Conservation (phyloP, 2,888 invertebrate genomes). For the Lycocerus yunnanus region DNA sequence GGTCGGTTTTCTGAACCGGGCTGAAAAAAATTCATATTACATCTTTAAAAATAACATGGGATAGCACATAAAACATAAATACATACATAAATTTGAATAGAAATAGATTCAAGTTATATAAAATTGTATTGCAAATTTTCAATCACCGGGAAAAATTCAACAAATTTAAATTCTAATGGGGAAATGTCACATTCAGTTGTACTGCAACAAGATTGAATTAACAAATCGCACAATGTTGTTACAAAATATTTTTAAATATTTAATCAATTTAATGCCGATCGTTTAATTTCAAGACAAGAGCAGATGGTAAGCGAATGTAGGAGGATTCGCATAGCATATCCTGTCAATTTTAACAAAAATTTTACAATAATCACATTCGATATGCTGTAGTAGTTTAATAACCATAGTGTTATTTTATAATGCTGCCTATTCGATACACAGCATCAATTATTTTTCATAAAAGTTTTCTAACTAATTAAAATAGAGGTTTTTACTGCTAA, state of each 20-base stretch:
- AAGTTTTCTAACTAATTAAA: not conserved
- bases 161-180: constrained; percentile 5
- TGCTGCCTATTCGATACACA: not conserved
- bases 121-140: not conserved
- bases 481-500: not conserved
- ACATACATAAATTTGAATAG: not conserved
- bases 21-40: too few relatives aligned
- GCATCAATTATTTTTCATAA: not conserved
- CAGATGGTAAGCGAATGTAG: constrained; percentile 12
- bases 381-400: not conserved
- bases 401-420: not conserved
- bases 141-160: not conserved
- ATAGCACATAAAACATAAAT: too few relatives aligned
- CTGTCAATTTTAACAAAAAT: not conserved
- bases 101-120: not conserved
- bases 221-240: not conserved
- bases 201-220: constrained; percentile 11
- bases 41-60: too few relatives aligned
- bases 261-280: constrained; percentile 3
- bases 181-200: not conserved
- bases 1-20: too few relatives aligned
- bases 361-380: not conserved
- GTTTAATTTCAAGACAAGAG: not conserved
- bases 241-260: constrained; percentile 13
- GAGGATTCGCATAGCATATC: not conserved